Evolutionary conservation across 1,140 invertebrate genomes (phyloP).

Genomic region (Lycorma delicatula): DNA sequence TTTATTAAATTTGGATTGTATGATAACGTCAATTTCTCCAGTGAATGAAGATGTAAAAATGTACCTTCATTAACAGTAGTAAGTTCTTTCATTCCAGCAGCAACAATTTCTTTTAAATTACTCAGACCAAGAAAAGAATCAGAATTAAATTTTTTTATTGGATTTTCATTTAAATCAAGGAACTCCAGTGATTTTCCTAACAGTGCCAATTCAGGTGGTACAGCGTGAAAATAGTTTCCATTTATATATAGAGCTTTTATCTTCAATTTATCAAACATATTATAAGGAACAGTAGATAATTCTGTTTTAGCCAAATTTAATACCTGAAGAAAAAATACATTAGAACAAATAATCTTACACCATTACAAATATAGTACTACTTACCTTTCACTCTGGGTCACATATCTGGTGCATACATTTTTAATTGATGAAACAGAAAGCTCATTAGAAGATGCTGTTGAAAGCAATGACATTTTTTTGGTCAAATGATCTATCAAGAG

Average conservation of each 20-base stretch:
- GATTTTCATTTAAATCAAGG: not conserved
- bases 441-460: no score
- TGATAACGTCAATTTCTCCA: not conserved
- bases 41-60: not conserved
- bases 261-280: not conserved
- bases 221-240: not conserved
- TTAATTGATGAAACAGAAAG: no score
- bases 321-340: not conserved
- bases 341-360: no score
- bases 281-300: not conserved
- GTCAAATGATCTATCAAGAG: no score
- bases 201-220: not conserved
- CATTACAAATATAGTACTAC: no score
- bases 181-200: not conserved
- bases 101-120: not conserved
- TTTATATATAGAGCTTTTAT: not conserved
- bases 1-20: not conserved
- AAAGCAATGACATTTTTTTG: no score
- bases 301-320: not conserved
- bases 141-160: not conserved
- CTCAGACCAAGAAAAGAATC: not conserved
- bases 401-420: no score
- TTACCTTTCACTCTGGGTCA: no score
- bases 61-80: not conserved
- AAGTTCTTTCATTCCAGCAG: not conserved